These are phyloP conservation scores for Hirundo rustica DNA, from an alignment of 2,797 vertebrate genomes.

Conservation along the genomic window DNA sequence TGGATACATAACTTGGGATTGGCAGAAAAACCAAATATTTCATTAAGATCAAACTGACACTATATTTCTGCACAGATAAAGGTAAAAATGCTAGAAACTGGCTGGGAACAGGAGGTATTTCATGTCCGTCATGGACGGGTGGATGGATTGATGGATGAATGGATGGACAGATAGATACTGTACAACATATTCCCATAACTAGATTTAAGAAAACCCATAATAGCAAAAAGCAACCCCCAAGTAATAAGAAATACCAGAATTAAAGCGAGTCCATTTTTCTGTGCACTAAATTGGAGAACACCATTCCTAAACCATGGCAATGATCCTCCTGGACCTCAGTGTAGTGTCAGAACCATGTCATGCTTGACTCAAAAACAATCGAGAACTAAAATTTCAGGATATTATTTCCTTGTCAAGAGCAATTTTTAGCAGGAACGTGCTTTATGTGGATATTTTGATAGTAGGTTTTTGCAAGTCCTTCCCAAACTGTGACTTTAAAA, in stretches of 20 bases:
- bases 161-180: not conserved
- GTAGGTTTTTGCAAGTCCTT: not conserved
- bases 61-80: not conserved
- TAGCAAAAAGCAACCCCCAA: not conserved
- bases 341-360: not conserved
- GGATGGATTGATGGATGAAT: too few relatives aligned
- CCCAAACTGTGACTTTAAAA: not conserved
- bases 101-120: not conserved
- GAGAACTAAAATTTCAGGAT: not conserved
- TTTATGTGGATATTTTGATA: not conserved
- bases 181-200: not conserved
- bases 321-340: not conserved
- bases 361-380: not conserved
- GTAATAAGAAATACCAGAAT: not conserved
- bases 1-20: not conserved
- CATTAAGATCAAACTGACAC: not conserved
- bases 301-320: not conserved
- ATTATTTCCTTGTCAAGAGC: not conserved
- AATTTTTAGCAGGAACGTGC: rapidly evolving
- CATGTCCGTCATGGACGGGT: not conserved
- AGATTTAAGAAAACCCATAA: not conserved
- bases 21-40: not conserved
- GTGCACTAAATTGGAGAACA: not conserved
- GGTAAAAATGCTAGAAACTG: not conserved
- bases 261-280: not conserved